Evolutionary conservation across 2,113 vertebrate species (phyloP), one percentile per base, ranked within the genome.

Genomic region (Phyllostomus discolor): DNA sequence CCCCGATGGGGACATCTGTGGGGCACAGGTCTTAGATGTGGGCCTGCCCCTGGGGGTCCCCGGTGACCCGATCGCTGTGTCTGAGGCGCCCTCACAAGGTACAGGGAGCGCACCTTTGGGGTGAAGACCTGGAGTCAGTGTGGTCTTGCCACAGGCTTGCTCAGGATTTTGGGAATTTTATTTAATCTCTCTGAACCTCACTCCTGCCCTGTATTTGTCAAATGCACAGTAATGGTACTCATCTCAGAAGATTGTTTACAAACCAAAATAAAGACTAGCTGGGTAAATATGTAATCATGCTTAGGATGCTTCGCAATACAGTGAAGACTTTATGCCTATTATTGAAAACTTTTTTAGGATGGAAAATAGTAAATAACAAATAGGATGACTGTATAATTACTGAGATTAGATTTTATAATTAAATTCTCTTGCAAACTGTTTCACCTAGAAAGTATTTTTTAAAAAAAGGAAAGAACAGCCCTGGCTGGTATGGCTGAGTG

Each of bases 1-100:
- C 48, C 24, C 26, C 2, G 15, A 16, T 38, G n/a, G 22, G 24
- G 28, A 22, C 20, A 5, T 5, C 72, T 26, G 1, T 11, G 3
- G n/a, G 59, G 33, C 31, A 20, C 20, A 22, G 54, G 10, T 54
- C 20, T 28, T 6, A 35, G 80, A 2, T 5, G 33, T 19, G 66
- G 57, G 28, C 0, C 22, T 73, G 78, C 22, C 28, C 72, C 24
- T 22, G 26, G 38, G 57, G 38, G 6, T 73, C 38, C 20, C 11
- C 1, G 5, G 28, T 22, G 28, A 7, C 2, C 43, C 1, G 7
- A 31, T 15, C 70, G 28, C 41, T 62, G 3, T 1, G 1, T 12
- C 26, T 22, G 12, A 0, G 43, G 41, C 48, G 22, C 41, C 73
- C 24, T 59, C 17, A 10, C 5, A 12, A 7, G 20, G 50, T 10